A percentile compares a stretch with the other conserved stretches of the same genome.
These are phyloP conservation scores for Branchellion lobata DNA, from an alignment of 2,888 invertebrate genomes.

Conservation along the genomic window DNA sequence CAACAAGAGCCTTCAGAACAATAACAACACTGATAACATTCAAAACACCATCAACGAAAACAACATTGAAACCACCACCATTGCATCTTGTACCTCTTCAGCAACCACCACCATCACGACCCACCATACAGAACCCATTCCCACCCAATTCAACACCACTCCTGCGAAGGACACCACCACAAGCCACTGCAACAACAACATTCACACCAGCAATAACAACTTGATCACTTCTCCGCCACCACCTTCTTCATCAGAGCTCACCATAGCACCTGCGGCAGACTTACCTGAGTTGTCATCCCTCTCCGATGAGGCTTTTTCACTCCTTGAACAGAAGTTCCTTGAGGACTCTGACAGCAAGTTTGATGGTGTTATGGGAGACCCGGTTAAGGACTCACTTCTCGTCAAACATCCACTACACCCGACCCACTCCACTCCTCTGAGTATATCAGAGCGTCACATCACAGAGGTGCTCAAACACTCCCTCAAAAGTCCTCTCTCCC, in stretches of 20 bases:
- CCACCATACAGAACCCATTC: not conserved
- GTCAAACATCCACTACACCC: too few relatives aligned
- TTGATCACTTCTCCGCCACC: too few relatives aligned
- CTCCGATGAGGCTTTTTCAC: slow-evolving; percentile 6
- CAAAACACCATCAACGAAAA: too few relatives aligned
- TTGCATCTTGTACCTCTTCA: too few relatives aligned
- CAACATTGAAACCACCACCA: too few relatives aligned
- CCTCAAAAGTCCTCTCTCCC: not conserved
- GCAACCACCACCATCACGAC: too few relatives aligned
- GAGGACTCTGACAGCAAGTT: not conserved
- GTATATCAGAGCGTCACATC: too few relatives aligned
- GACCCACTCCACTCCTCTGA: too few relatives aligned
- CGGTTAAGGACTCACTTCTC: too few relatives aligned
- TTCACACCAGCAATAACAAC: not conserved
- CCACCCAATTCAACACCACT: not conserved
- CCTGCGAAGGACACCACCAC: not conserved
- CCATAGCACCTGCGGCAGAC: not conserved
- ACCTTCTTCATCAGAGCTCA: not conserved
- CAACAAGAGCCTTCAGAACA: too few relatives aligned
- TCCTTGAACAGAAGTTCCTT: slow-evolving; percentile 2
- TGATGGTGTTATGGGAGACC: not conserved
- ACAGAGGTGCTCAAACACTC: too few relatives aligned
- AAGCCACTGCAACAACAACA: not conserved
- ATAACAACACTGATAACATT: too few relatives aligned
- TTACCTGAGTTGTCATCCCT: not conserved